Conservation (phyloP, 2,888 invertebrate genomes). For the Pollenia amentaria region DNA sequence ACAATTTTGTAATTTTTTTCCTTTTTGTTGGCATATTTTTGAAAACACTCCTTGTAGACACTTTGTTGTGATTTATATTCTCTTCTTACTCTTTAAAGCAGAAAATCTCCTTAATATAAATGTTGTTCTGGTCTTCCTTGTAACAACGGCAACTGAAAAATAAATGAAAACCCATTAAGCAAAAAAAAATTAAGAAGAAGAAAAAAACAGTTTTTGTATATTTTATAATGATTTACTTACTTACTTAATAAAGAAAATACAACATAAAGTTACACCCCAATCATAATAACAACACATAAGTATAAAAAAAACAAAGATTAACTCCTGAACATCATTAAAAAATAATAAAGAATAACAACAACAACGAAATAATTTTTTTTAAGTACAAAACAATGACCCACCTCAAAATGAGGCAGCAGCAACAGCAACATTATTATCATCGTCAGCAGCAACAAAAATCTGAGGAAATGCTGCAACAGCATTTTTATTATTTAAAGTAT, state of each 20-base stretch:
- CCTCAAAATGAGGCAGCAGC: slow-evolving; percentile 68
- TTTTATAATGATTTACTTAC: slow-evolving; percentile 11
- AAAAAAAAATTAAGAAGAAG: neutral
- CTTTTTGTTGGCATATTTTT: slow-evolving; percentile 23
- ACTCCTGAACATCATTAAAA: slow-evolving; percentile 47
- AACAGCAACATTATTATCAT: slow-evolving; percentile 9
- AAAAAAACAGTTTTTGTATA: slow-evolving; percentile 9
- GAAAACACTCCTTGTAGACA: slow-evolving; percentile 31
- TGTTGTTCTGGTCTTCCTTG: neutral
- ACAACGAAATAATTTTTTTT: slow-evolving; percentile 1
- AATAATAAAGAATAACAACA: slow-evolving; percentile 36
- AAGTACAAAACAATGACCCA: slow-evolving; percentile 69
- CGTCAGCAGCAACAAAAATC: slow-evolving; percentile 33
- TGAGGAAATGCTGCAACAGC: slow-evolving; percentile 35
- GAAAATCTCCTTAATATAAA: slow-evolving; percentile 26
- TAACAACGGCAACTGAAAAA: neutral
- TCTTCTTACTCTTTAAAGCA: slow-evolving; percentile 11
- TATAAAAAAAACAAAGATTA: slow-evolving; percentile 18
- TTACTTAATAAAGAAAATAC: slow-evolving; percentile 41
- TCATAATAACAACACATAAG: slow-evolving; percentile 20
- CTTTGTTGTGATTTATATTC: neutral
- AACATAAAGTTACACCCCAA: slow-evolving; percentile 59
- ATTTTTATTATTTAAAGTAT: slow-evolving; percentile 57
- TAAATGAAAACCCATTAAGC: slow-evolving; percentile 47
- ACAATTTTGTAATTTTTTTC: neutral